These are phyloP conservation scores for Dicaeum eximium DNA, from an alignment of 2,113 vertebrate genomes.

Conservation along the genomic window DNA sequence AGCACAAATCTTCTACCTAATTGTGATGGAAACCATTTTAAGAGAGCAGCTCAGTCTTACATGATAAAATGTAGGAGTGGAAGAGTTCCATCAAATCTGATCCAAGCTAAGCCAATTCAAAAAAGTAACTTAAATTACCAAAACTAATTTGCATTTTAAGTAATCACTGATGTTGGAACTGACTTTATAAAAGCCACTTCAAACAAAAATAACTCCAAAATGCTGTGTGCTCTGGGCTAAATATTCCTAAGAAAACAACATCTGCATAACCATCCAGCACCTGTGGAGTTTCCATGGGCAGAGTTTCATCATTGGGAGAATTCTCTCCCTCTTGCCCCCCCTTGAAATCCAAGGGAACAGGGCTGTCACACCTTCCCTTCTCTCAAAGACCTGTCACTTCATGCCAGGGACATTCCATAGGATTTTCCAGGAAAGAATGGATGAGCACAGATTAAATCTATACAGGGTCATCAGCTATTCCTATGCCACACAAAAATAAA, in stretches of 20 bases:
- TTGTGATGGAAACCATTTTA: background rate
- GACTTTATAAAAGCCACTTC: slow-evolving; percentile 58
- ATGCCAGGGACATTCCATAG: background rate
- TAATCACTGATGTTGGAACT: background rate
- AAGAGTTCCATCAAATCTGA: background rate
- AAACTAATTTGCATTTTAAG: slow-evolving; percentile 15
- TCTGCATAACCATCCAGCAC: slow-evolving; percentile 29
- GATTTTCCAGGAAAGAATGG: background rate
- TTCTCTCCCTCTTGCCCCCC: background rate
- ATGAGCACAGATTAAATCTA: background rate
- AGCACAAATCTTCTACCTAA: background rate
- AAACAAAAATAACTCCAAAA: slow-evolving; percentile 28
- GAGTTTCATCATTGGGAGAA: background rate
- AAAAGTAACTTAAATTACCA: background rate
- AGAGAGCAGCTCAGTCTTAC: background rate
- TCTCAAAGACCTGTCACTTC: background rate
- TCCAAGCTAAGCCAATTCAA: background rate
- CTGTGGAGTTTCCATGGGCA: background rate
- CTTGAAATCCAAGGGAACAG: background rate
- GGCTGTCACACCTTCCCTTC: background rate
- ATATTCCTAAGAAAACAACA: slow-evolving; percentile 27
- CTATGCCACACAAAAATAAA: background rate
- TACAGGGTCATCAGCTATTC: background rate
- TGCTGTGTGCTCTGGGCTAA: slow-evolving; percentile 27
- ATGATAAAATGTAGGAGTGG: background rate